These are phyloP conservation scores for Torymus auratus DNA, from an alignment of 2,888 invertebrate genomes.

Conservation along the genomic window DNA sequence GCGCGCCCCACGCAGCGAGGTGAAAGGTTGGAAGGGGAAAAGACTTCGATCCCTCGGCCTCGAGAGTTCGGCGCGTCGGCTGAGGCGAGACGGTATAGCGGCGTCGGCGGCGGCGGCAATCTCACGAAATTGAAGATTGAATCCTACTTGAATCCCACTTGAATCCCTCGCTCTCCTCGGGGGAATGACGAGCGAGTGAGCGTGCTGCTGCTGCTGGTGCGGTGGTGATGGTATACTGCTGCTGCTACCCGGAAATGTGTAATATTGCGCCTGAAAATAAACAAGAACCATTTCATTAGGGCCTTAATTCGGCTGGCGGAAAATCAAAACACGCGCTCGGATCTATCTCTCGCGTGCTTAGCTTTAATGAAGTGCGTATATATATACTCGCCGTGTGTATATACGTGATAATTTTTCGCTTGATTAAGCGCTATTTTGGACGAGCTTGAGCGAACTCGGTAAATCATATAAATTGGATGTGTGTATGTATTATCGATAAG, in stretches of 20 bases:
- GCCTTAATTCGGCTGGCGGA: background rate
- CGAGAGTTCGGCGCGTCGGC: background rate
- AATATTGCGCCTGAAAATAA: slow-evolving; percentile 28
- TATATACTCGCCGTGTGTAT: no score
- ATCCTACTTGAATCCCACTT: slow-evolving; percentile 40
- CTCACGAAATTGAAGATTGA: slow-evolving; percentile 52
- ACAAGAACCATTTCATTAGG: slow-evolving; percentile 29
- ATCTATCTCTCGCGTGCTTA: no score
- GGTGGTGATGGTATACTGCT: no score
- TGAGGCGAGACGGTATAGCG: no score
- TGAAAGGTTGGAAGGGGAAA: slow-evolving; percentile 17
- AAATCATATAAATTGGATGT: no score
- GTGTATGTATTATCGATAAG: no score
- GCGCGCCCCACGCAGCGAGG: background rate
- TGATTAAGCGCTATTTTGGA: no score
- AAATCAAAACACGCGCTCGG: background rate
- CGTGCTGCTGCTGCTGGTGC: no score
- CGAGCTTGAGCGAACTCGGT: no score
- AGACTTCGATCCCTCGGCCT: slow-evolving; percentile 30
- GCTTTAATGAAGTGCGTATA: no score
- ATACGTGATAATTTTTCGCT: no score
- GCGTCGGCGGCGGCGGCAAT: slow-evolving; percentile 27
- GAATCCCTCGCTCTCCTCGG: slow-evolving; percentile 22
- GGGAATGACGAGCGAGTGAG: background rate
- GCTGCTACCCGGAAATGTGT: slow-evolving; percentile 14